These are phyloP conservation scores for Lacerta viridis DNA, from an alignment of 2,797 vertebrate species.

Conservation along the genomic window DNA sequence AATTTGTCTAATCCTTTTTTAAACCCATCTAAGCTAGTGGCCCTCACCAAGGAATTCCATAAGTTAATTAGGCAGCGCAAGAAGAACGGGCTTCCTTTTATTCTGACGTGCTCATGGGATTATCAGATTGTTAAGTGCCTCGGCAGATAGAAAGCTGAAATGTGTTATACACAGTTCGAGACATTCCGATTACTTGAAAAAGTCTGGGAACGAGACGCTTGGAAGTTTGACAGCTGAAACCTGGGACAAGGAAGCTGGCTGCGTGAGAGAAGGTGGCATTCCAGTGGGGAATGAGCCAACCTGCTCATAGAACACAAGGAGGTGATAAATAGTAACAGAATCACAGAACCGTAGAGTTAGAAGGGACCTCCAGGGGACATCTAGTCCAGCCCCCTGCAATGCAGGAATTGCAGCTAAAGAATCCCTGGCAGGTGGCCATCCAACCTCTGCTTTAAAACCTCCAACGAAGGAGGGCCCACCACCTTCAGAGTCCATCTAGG, in stretches of 20 bases:
- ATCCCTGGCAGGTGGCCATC: no score
- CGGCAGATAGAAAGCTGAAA: neutral
- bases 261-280: neutral
- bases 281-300: neutral
- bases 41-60: conserved; percentile 9
- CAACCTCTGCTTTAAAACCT: no score
- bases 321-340: no score
- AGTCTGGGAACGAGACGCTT: neutral
- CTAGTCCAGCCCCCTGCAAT: no score
- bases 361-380: no score
- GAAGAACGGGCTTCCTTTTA: neutral
- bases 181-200: neutral
- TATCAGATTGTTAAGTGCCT: conserved; percentile 7
- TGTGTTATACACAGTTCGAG: neutral
- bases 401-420: no score
- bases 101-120: neutral
- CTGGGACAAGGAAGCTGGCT: neutral
- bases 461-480: no score
- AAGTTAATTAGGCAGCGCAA: conserved; percentile 4
- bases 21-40: conserved; percentile 19
- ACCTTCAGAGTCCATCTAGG: no score
- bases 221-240: neutral
- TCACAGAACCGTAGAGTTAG: no score
- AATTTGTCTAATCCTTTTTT: conserved; percentile 19
- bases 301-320: neutral